These are phyloP conservation scores for Pan paniscus DNA, from an alignment of 2,113 vertebrate species.

Conservation along the genomic window DNA sequence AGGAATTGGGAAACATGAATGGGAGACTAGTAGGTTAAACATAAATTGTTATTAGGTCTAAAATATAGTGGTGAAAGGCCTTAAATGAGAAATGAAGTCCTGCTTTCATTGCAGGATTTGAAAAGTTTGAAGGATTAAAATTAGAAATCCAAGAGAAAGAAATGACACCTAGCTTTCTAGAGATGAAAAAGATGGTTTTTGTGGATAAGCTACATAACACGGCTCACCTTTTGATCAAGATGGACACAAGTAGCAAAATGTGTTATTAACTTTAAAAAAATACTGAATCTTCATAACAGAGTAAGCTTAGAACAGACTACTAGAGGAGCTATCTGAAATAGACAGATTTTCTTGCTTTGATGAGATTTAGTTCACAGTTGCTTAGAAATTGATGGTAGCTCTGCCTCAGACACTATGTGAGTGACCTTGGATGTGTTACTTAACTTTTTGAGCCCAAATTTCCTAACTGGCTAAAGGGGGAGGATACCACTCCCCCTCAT, in stretches of 20 bases:
- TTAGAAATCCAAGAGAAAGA: constrained; percentile 9
- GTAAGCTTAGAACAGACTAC: background rate
- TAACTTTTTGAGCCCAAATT: constrained; percentile 9
- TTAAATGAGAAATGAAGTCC: constrained; percentile 13
- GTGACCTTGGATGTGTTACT: background rate
- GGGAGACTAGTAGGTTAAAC: background rate
- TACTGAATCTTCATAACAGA: background rate
- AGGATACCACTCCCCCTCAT: too few relatives aligned
- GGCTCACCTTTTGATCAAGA: background rate
- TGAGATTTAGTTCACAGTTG: constrained; percentile 18
- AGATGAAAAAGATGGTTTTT: background rate
- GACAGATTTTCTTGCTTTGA: constrained; percentile 23
- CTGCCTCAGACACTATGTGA: background rate
- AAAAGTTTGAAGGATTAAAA: constrained; percentile 41
- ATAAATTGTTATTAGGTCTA: constrained; percentile 9
- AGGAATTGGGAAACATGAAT: background rate
- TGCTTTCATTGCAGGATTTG: background rate
- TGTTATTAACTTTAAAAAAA: constrained; percentile 28
- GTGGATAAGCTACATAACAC: background rate
- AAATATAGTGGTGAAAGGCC: background rate
- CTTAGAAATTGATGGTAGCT: background rate
- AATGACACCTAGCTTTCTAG: constrained; percentile 1
- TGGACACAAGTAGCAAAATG: background rate
- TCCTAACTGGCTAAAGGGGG: constrained; percentile 43
- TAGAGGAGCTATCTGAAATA: background rate